A percentile compares a stretch with the other conserved stretches of the same genome.
phyloP scores from a whole-genome alignment of 2,113 vertebrate genomes.

The Dromaius novaehollandiae region DNA sequence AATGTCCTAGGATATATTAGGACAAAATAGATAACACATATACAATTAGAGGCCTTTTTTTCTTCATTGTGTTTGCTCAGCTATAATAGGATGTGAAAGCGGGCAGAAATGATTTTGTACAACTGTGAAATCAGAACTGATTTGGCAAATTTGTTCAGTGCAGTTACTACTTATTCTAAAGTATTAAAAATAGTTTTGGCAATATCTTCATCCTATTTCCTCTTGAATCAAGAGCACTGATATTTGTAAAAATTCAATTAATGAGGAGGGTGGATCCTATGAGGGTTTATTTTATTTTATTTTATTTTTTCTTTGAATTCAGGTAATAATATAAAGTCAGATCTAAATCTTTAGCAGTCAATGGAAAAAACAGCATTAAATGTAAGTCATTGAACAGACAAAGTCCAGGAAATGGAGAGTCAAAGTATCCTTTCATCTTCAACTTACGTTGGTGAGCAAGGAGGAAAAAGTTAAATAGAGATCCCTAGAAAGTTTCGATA shows the following conservation, averaged over 20 bases:
- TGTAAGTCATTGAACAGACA: neutral
- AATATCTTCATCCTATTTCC: neutral
- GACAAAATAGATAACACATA: neutral
- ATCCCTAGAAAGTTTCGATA: neutral
- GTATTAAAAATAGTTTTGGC: neutral
- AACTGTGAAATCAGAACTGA: neutral
- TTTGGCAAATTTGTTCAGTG: neutral
- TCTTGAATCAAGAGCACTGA: neutral
- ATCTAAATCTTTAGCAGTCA: neutral
- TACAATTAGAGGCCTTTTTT: neutral
- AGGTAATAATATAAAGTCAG: neutral
- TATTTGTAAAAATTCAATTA: neutral
- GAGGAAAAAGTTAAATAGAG: neutral
- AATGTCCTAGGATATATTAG: neutral
- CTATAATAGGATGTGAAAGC: neutral
- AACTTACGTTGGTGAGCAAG: neutral
- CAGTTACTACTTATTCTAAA: neutral
- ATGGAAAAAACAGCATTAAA: neutral
- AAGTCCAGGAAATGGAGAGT: neutral
- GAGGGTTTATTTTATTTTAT: neutral
- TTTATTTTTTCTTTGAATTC: neutral
- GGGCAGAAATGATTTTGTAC: neutral
- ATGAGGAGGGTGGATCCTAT: neutral
- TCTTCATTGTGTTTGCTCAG: neutral
- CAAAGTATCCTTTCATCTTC: neutral